Conservation (phyloP, 2,797 vertebrate genomes). For the Aphelocoma californica region DNA sequence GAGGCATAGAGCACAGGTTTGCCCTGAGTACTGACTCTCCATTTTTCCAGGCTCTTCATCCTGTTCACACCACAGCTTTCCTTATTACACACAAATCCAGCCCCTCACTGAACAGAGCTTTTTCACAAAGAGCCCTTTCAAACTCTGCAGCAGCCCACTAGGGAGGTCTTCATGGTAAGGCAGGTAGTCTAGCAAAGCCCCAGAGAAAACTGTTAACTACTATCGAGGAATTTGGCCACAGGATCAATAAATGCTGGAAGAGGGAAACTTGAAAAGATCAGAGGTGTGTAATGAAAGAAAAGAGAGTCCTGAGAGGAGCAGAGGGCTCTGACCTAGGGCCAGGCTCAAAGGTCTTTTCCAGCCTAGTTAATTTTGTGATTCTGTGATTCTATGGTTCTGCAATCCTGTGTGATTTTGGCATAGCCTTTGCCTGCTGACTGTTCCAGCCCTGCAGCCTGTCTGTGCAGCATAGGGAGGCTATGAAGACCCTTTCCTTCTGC, state of each 20-base stretch:
- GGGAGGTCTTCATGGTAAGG: neutral
- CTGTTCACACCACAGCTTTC: neutral
- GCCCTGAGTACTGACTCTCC: neutral
- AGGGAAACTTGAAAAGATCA: neutral
- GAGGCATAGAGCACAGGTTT: neutral
- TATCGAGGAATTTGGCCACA: neutral
- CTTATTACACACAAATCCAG: neutral
- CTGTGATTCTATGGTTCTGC: neutral
- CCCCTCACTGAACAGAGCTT: neutral
- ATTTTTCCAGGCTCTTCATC: neutral
- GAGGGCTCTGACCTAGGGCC: neutral
- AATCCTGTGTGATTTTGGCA: neutral
- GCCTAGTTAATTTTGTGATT: neutral
- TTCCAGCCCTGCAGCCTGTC: neutral
- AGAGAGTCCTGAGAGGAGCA: neutral
- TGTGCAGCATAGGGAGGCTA: neutral
- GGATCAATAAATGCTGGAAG: neutral
- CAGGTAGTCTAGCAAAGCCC: neutral
- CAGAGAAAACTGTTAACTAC: neutral
- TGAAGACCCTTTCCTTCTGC: neutral
- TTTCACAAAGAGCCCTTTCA: neutral
- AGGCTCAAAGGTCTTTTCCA: neutral
- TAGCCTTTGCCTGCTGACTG: neutral
- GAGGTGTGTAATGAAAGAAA: neutral
- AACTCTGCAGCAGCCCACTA: neutral